phyloP scores from a whole-genome alignment of 2,113 vertebrate species.

The Catharus fuscescens region DNA sequence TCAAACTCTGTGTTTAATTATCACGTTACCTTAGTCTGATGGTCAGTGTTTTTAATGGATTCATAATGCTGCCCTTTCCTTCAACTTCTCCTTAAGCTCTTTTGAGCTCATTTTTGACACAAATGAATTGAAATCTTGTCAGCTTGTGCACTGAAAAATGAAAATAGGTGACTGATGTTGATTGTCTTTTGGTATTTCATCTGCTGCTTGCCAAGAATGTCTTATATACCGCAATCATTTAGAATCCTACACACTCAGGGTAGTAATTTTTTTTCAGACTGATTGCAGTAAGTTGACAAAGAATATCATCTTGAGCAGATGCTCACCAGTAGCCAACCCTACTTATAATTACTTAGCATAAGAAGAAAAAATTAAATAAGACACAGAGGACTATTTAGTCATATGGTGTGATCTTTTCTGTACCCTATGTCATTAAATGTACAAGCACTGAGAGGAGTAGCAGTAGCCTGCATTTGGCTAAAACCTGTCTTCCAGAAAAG shows the following conservation, averaged over 20 bases:
- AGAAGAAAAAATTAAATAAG: background rate
- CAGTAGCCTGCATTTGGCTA: background rate
- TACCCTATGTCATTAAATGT: background rate
- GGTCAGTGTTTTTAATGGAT: background rate
- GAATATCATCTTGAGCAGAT: background rate
- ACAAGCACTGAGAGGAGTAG: background rate
- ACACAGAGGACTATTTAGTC: background rate
- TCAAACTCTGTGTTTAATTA: constrained; percentile 31
- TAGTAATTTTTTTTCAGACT: background rate
- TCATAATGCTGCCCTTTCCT: background rate
- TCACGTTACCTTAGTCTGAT: background rate
- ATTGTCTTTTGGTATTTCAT: constrained; percentile 25
- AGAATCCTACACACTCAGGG: background rate
- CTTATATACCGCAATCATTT: background rate
- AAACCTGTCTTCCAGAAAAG: background rate
- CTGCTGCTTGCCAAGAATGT: background rate
- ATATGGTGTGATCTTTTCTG: background rate
- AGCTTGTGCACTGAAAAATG: constrained; percentile 3
- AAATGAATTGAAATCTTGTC: constrained; percentile 22
- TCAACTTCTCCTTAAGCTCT: constrained; percentile 10
- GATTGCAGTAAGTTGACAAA: background rate
- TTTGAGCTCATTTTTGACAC: background rate
- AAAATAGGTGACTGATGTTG: background rate
- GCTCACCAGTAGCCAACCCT: background rate
- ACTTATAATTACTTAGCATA: background rate